Evolutionary conservation across 2,113 vertebrate genomes (phyloP).

Genomic region (Craseonycteris thonglongyai): DNA sequence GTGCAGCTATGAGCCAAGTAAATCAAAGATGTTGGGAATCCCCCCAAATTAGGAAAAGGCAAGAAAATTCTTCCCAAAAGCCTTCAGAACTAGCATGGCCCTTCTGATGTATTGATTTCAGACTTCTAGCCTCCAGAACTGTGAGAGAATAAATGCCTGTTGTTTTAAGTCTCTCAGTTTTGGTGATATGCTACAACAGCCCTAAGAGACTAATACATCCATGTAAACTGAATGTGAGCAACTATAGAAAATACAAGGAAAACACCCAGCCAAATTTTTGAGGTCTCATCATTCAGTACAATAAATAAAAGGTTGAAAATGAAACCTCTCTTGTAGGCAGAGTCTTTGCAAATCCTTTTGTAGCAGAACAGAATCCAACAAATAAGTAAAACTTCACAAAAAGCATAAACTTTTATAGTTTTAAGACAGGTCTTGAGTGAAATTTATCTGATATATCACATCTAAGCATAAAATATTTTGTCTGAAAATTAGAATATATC

Average conservation of each 20-base stretch:
- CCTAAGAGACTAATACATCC: no score
- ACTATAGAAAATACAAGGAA: not conserved
- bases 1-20: not conserved
- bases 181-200: not conserved
- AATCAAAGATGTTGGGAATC: not conserved
- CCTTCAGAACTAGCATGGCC: not conserved
- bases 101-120: not conserved
- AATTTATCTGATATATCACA: not conserved
- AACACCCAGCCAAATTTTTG: not conserved
- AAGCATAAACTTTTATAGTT: not conserved
- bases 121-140: not conserved
- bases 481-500: not conserved
- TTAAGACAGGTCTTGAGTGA: not conserved
- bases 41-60: not conserved
- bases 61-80: not conserved
- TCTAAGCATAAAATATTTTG: not conserved
- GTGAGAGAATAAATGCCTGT: not conserved
- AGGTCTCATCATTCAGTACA: not conserved
- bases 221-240: not conserved
- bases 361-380: not conserved
- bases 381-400: not conserved
- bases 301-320: not conserved
- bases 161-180: not conserved
- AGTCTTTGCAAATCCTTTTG: not conserved
- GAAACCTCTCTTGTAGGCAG: not conserved